A percentile compares a stretch with the other conserved stretches of the same genome.
phyloP scores from a whole-genome alignment of 2,113 vertebrate genomes.

The Apistogramma diplotaenia region DNA sequence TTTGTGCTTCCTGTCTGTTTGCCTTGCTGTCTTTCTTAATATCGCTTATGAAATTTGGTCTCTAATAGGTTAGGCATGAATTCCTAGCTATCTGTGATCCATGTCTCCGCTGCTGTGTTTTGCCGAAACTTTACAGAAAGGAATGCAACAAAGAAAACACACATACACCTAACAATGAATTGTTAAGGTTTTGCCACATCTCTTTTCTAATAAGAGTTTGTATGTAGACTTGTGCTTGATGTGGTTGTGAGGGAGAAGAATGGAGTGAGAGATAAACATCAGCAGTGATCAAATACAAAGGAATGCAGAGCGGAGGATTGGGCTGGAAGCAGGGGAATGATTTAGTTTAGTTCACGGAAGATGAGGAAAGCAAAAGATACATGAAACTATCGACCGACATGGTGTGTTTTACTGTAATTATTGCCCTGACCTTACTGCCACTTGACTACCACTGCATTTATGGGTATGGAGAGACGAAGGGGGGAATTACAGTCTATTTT shows the following conservation, averaged over 20 bases:
- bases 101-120: conserved; percentile 38
- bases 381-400: neutral
- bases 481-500: neutral
- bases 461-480: neutral
- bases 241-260: conserved; percentile 22
- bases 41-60: conserved; percentile 27
- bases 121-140: conserved; percentile 38
- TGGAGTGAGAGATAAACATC: conserved; percentile 38
- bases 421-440: neutral
- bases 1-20: neutral
- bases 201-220: conserved; percentile 1
- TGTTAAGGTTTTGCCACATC: conserved; percentile 10
- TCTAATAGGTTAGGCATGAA: conserved; percentile 33
- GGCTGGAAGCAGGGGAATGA: neutral
- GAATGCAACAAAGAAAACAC: conserved; percentile 4
- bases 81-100: conserved; percentile 45
- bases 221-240: conserved; percentile 30
- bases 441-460: neutral
- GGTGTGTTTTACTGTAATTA: neutral
- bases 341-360: neutral
- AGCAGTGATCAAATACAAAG: conserved; percentile 32
- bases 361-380: conserved; percentile 6
- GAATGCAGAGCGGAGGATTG: conserved; percentile 35
- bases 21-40: neutral
- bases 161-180: neutral